Base-by-base conservation (phyloP, 2,797 vertebrate species). In the Muraenolepis orangiensis region DNA sequence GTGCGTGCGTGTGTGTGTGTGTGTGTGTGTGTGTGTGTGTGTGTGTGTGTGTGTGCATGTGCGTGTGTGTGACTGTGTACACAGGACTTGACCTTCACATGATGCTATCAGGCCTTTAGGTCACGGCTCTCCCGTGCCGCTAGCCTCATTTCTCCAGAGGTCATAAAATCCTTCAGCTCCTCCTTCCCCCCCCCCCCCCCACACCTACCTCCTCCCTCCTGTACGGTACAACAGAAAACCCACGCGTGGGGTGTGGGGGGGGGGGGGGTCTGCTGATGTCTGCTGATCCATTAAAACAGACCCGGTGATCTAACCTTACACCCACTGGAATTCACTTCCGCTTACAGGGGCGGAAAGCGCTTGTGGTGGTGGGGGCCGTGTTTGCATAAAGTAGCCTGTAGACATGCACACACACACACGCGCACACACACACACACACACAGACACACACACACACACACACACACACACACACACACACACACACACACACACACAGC, bases 31-130 rank as follows among this genome's bases (percentile, higher is more conserved):
- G 72, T 38, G 61, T 68, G 64, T 68, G 72, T 46, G 64, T 40
- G 12, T 26, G 46, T 73, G 32, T 66, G 18, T 30, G 64, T 46
- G 28, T 32, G 8, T n/a, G 38, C 68, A 38, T 32, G 66, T 32
- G 66, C 51, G 72, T 74, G 66, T 57, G 38, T 69, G 20, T 14
- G 12, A 26, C 30, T 57, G 42, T 77, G 72, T 69, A 32, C 42
- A 70, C 6, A 36, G 0, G 30, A 66, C 64, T 30, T 66, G 64
- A 66, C 64, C 64, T 66, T 66, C 51, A 57, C 51, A 11, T 23
- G 51, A 57, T 57, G 51, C 51, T 57, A 57, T 57, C 51, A 10
- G 51, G 20, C 51, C 51, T n/a, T 11, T 7, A 57, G 51, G 51
- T 57, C 51, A 57, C 23, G 51, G 51, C 51, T 34, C 32, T 57